Evolutionary conservation across 2,113 vertebrate species (phyloP).

Genomic region (Panthera leo): DNA sequence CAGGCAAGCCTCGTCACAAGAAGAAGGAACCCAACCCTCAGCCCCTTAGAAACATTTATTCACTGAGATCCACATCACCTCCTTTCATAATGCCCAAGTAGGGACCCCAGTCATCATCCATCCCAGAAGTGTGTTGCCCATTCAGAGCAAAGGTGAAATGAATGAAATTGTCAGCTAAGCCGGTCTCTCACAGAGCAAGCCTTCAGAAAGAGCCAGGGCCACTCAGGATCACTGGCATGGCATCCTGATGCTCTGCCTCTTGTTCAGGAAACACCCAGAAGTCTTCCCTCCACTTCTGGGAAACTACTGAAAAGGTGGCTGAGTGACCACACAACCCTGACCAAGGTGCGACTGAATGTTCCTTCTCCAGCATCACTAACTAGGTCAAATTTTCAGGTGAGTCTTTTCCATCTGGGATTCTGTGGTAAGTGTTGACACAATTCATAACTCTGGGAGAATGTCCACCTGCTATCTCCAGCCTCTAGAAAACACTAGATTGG

Average conservation of each 20-base stretch:
- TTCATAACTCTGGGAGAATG: not conserved
- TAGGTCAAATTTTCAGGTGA: not conserved
- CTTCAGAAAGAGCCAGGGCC: not conserved
- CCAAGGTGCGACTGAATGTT: not conserved
- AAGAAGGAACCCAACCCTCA: not conserved
- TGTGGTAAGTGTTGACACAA: not conserved
- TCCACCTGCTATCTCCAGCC: not conserved
- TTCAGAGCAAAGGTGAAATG: slow-evolving; percentile 14
- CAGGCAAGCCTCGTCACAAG: not conserved
- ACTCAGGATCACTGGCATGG: too few relatives aligned
- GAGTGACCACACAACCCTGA: not conserved
- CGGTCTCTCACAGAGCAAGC: not conserved
- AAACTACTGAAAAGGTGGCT: not conserved
- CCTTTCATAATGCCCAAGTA: not conserved
- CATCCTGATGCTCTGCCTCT: not conserved
- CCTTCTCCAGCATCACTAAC: not conserved
- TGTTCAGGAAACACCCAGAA: not conserved
- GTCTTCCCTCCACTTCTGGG: not conserved
- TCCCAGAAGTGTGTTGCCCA: not conserved
- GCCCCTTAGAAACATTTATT: not conserved
- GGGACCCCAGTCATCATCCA: not conserved
- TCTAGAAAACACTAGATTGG: not conserved
- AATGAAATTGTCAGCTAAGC: not conserved
- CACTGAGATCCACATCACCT: not conserved
- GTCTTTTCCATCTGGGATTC: not conserved